Evolutionary conservation across 2,797 vertebrate species (phyloP).

Genomic region (Girardinus metallicus): DNA sequence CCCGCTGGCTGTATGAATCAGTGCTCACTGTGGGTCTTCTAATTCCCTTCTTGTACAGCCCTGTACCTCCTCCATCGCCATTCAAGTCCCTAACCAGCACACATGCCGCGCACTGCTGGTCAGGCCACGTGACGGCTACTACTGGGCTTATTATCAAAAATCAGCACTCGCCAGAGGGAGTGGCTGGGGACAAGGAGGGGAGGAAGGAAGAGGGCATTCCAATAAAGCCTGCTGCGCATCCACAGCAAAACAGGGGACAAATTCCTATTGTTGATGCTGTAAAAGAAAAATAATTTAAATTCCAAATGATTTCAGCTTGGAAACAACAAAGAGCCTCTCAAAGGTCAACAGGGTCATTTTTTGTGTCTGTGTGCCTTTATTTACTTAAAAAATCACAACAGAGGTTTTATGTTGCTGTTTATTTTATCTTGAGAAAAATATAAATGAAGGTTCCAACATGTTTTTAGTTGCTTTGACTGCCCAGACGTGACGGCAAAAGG

Average conservation of each 20-base stretch:
- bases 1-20: conserved; percentile 74
- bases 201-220: conserved; percentile 22
- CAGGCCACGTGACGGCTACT: conserved; percentile 74
- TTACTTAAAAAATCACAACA: conserved; percentile 11
- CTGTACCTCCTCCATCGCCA: conserved; percentile 58
- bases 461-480: conserved; percentile 37
- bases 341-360: conserved; percentile 55
- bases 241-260: conserved; percentile 57
- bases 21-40: conserved; percentile 60
- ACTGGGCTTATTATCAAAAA: conserved; percentile 79
- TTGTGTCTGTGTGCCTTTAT: conserved; percentile 18
- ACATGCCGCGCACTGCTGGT: conserved; percentile 58
- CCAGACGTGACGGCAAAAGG: conserved; percentile 26
- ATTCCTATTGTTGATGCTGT: conserved; percentile 52
- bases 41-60: conserved; percentile 39
- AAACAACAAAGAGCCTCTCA: conserved; percentile 27
- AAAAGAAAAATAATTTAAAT: conserved; percentile 59
- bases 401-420: background rate
- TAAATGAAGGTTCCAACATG: conserved; percentile 12
- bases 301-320: conserved; percentile 48
- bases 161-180: conserved; percentile 62
- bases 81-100: conserved; percentile 64
- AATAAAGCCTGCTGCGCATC: conserved; percentile 58
- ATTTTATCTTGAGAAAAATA: conserved; percentile 11
- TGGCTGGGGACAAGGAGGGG: conserved; percentile 23